Evolutionary conservation across 2,797 vertebrate species (phyloP).

Genomic region (Hybognathus amarus): DNA sequence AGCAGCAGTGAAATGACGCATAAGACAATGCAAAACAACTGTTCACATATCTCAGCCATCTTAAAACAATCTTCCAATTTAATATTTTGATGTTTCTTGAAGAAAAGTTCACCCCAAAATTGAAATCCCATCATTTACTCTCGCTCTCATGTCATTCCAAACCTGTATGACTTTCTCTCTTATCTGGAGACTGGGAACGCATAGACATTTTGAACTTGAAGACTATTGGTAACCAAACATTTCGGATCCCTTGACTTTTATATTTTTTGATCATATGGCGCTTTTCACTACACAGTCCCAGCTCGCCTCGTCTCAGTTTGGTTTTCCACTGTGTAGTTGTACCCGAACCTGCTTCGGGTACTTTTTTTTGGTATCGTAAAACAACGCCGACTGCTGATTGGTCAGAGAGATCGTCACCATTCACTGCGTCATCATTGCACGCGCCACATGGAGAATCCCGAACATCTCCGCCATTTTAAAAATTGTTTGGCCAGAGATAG

Average conservation of each 20-base stretch:
- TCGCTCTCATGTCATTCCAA: neutral
- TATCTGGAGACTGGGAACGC: neutral
- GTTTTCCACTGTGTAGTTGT: too few species aligned
- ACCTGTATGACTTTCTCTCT: neutral
- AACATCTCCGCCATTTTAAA: too few species aligned
- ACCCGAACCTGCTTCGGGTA: too few species aligned
- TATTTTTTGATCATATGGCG: neutral
- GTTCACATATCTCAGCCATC: slow-evolving; percentile 65
- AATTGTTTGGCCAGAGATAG: too few species aligned
- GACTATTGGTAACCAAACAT: neutral
- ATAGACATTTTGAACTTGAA: neutral
- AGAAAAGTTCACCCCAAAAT: slow-evolving; percentile 28
- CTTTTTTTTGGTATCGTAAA: too few species aligned
- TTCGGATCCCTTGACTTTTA: neutral
- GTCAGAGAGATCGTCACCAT: too few species aligned
- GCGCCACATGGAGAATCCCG: too few species aligned
- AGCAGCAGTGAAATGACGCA: slow-evolving; percentile 48
- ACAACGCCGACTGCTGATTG: too few species aligned
- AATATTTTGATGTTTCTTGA: slow-evolving; percentile 64
- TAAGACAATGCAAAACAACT: slow-evolving; percentile 45
- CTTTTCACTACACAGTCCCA: too few species aligned
- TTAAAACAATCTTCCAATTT: slow-evolving; percentile 68
- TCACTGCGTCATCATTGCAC: too few species aligned
- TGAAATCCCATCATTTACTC: neutral
- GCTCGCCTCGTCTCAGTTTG: too few species aligned